phyloP scores from a whole-genome alignment of 2,113 vertebrate species.

The Megalops atlanticus region DNA sequence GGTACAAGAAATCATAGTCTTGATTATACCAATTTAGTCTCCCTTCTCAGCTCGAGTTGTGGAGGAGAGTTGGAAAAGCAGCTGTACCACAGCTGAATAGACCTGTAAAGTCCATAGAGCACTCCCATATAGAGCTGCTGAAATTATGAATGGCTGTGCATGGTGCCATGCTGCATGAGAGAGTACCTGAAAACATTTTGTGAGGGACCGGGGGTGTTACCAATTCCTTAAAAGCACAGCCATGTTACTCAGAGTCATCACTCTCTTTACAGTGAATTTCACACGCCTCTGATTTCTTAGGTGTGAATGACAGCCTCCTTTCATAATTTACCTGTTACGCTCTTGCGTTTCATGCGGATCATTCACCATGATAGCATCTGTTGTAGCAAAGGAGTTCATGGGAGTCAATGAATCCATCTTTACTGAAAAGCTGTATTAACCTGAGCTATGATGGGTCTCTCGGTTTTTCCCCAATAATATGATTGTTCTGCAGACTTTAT shows the following conservation, averaged over 20 bases:
- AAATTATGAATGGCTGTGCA: background rate
- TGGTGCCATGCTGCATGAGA: background rate
- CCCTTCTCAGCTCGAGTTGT: background rate
- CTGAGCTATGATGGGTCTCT: no score
- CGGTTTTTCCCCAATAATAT: no score
- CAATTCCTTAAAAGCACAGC: background rate
- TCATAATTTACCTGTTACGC: background rate
- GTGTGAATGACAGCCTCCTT: background rate
- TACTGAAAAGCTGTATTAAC: no score
- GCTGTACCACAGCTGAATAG: background rate
- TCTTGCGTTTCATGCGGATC: background rate
- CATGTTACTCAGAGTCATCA: background rate
- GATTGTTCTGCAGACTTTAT: no score
- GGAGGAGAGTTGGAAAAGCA: background rate
- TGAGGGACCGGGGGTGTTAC: background rate
- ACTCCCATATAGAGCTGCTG: background rate
- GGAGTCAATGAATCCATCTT: background rate
- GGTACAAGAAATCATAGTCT: background rate
- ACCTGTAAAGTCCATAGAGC: background rate
- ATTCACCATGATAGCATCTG: background rate
- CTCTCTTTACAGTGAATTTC: background rate
- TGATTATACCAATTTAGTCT: background rate
- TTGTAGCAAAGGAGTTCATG: background rate
- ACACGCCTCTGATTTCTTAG: background rate
- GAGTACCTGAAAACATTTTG: background rate